A percentile compares a stretch with the other conserved stretches of the same genome.
Evolutionary conservation across 2,113 vertebrate species (phyloP).

Genomic region (Notiomystis cincta): DNA sequence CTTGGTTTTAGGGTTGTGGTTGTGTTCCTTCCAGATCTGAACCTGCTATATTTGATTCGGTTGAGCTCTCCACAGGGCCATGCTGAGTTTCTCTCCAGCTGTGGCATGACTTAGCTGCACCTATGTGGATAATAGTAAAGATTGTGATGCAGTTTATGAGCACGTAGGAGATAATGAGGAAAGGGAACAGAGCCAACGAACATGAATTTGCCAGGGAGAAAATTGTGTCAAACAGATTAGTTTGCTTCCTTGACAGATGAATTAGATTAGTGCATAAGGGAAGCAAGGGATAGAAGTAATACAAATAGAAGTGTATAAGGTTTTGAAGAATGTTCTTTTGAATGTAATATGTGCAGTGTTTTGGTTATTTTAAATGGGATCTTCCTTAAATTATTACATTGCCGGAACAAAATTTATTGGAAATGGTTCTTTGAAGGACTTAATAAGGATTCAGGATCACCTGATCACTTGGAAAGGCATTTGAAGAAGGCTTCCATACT

Average conservation of each 20-base stretch:
- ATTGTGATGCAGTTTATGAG: background rate
- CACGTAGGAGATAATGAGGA: background rate
- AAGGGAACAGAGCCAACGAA: background rate
- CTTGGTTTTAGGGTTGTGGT: background rate
- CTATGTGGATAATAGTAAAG: background rate
- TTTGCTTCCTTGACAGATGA: background rate
- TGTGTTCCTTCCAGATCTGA: background rate
- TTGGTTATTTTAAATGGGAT: background rate
- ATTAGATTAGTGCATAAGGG: background rate
- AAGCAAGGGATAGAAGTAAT: background rate
- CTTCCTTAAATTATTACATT: background rate
- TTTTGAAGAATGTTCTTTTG: background rate
- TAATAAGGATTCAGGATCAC: background rate
- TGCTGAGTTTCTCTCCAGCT: background rate
- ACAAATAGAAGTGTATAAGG: background rate
- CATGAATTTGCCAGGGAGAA: background rate
- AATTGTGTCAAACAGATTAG: background rate
- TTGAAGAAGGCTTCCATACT: background rate
- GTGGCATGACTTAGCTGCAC: background rate
- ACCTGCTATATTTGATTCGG: background rate
- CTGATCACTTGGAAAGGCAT: background rate
- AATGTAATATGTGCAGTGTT: background rate
- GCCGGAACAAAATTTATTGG: background rate
- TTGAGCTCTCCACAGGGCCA: fast-evolving
- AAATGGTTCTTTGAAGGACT: background rate